Base-by-base conservation (phyloP, 2,113 vertebrate genomes). In the Vicugna pacos region DNA sequence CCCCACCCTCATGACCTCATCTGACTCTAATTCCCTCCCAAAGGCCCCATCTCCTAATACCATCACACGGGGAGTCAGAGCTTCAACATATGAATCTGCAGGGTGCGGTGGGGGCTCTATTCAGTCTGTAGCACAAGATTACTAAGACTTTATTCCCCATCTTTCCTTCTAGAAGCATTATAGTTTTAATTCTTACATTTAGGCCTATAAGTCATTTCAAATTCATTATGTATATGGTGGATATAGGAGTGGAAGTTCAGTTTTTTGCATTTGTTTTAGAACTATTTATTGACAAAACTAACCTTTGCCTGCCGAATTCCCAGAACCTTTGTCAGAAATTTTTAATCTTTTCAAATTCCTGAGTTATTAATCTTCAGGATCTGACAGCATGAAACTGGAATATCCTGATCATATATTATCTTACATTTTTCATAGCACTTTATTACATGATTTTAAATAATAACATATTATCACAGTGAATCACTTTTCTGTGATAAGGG, bases 321-420 rank as follows among this genome's bases (percentile, higher is more conserved):
- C 16, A 76, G 35, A 24, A 83, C 19, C 11, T 73, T n/a, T 73
- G 15, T 83, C 19, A 62, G 24, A 65, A 79, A 79, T 48, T 65
- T 88, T 73, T 75, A 91, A 16, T 38, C 91, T 91, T 91, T 80
- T 54, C 16, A 96, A 85, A 64, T 50, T 90, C 60, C 38, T 35
- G 42, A 79, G 42, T 52, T 79, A 80, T 26, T 97, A 56, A 67
- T 77, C 81, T 91, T 93, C 4, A 83, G 73, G 70, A 73, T 72
- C 46, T 81, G 72, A 87, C 30, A 95, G 48, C 20, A 76, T 69
- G 56, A 81, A 87, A 76, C 32, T 9, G 8, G 42, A 69, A 85
- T 89, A 80, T 19, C 17, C n/a, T 15, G 89, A 92, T 56, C 22
- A 69, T 64, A 69, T 85, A 92, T 52, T 84, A 60, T 58, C 80